phyloP scores from a whole-genome alignment of 2,113 vertebrate genomes.

The Sterna hirundo region DNA sequence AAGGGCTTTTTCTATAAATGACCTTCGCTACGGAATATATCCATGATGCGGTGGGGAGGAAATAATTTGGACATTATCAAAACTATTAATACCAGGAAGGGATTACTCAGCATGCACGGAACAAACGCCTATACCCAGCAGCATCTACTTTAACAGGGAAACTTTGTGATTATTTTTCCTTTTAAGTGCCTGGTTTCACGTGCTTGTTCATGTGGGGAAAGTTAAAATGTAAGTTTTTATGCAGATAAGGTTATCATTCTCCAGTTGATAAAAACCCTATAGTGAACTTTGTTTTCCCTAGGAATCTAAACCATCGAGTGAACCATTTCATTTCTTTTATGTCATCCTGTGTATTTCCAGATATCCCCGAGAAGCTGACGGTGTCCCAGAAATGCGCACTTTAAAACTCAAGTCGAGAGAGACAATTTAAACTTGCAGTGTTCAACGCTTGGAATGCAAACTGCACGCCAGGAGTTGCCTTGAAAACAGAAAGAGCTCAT shows the following conservation, averaged over 20 bases:
- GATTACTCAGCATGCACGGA: slow-evolving; percentile 4
- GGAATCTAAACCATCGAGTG: neutral
- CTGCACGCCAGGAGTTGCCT: neutral
- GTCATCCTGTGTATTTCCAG: neutral
- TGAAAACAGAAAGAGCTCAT: neutral
- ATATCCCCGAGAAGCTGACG: neutral
- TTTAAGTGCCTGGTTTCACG: neutral
- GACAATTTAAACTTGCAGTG: neutral
- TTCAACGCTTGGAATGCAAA: slow-evolving; percentile 24
- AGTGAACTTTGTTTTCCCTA: neutral
- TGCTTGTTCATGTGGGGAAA: neutral
- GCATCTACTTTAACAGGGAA: neutral
- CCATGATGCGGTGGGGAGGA: slow-evolving; percentile 18
- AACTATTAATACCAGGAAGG: slow-evolving; percentile 34
- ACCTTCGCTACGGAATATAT: neutral
- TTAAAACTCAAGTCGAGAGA: neutral
- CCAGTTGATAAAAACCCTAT: neutral
- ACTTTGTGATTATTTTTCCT: neutral
- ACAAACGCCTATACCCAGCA: neutral
- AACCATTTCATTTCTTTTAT: neutral
- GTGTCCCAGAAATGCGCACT: neutral
- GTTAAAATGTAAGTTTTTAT: neutral
- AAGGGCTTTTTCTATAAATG: neutral
- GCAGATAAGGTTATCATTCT: neutral
- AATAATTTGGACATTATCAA: neutral